Evolutionary conservation across 2,113 vertebrate genomes (phyloP).

Genomic region (Megaptera novaeangliae): DNA sequence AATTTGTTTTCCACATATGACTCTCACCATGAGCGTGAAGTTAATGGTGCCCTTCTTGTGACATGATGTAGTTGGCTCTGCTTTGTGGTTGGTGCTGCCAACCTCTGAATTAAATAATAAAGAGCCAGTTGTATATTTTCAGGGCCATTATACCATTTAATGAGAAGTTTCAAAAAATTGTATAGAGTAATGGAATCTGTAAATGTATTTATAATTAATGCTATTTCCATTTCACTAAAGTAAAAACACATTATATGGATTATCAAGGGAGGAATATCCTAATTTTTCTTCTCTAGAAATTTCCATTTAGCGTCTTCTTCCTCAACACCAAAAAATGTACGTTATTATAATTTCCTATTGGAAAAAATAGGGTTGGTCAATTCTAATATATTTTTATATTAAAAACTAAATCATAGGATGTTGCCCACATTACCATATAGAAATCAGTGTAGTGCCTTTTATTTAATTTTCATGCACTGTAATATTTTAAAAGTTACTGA

Average conservation of each 20-base stretch:
- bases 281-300: slow-evolving; percentile 32
- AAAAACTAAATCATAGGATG: neutral
- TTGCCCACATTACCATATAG: neutral
- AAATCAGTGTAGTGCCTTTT: slow-evolving; percentile 16
- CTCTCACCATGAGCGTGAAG: slow-evolving; percentile 15
- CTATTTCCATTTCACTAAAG: slow-evolving; percentile 40
- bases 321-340: neutral
- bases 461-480: neutral
- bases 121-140: slow-evolving; percentile 36
- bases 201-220: slow-evolving; percentile 45
- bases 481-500: neutral
- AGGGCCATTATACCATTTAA: slow-evolving; percentile 34
- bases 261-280: slow-evolving; percentile 7
- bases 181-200: slow-evolving; percentile 19
- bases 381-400: neutral
- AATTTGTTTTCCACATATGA: slow-evolving; percentile 13
- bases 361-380: neutral
- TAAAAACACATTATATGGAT: slow-evolving; percentile 40
- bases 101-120: slow-evolving; percentile 43
- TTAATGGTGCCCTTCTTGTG: neutral
- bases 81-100: slow-evolving; percentile 17
- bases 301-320: neutral
- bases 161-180: slow-evolving; percentile 27
- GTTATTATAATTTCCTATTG: neutral
- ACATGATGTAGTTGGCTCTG: slow-evolving; percentile 5